Conservation (phyloP, 2,113 vertebrate genomes). For the Coryphaenoides rupestris region DNA sequence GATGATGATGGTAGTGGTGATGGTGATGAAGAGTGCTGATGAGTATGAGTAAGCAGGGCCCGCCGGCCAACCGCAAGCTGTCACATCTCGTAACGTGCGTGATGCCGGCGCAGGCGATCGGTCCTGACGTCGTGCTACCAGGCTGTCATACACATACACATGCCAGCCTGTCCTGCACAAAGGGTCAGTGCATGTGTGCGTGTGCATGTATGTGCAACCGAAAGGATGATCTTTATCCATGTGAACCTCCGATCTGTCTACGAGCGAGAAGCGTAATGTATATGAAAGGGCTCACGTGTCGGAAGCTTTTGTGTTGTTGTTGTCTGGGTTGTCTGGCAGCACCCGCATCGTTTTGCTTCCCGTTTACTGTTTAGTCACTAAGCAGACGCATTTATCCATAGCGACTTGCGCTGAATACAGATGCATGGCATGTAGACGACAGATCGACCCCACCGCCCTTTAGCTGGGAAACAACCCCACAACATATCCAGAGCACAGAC, state of each 20-base stretch:
- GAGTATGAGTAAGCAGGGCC: constrained; percentile 68
- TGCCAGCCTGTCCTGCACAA: constrained; percentile 64
- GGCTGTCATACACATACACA: constrained; percentile 69
- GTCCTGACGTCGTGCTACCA: constrained; percentile 66
- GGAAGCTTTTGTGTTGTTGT: too few relatives aligned
- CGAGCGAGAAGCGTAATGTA: too few relatives aligned
- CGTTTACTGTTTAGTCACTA: too few relatives aligned
- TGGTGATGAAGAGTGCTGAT: constrained; percentile 71
- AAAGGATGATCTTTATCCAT: constrained; percentile 26
- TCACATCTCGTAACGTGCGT: constrained; percentile 66
- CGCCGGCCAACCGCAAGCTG: constrained; percentile 62
- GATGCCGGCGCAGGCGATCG: constrained; percentile 66
- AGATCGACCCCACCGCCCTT: too few relatives aligned
- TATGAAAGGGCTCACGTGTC: too few relatives aligned
- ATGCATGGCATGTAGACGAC: too few relatives aligned
- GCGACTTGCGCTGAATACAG: too few relatives aligned
- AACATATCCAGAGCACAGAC: too few relatives aligned
- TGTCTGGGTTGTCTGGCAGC: too few relatives aligned
- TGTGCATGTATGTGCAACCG: constrained; percentile 45
- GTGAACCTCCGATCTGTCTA: too few relatives aligned
- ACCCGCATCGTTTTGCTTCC: too few relatives aligned
- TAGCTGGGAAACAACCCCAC: too few relatives aligned
- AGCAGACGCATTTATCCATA: constrained; percentile 7
- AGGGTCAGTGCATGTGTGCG: constrained; percentile 58
- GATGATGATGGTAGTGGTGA: constrained; percentile 68